Evolutionary conservation across 1,140 invertebrate species (phyloP), one percentile per base, ranked within the genome.

Genomic region (Galendromus occidentalis): DNA sequence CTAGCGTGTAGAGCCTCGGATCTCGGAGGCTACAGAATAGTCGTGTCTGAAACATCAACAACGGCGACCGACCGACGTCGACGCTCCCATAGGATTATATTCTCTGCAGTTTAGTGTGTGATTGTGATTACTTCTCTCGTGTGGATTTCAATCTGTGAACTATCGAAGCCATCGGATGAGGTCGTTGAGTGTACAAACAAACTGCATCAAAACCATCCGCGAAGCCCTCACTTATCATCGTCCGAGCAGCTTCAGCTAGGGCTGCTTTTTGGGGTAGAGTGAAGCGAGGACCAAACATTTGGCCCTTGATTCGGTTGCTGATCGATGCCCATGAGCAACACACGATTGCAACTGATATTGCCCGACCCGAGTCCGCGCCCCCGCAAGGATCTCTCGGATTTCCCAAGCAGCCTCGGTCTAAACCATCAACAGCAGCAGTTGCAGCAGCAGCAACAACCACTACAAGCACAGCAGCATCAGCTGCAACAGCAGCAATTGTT

Each of bases 381-480:
- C 22, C 51, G 51, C 14, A 59, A 59, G 51, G 51, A 59, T 59
- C 51, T 25, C 51, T 59, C 51, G 20, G 51, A 59, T 33, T 59
- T 59, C 33, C 51, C 51, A 5, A 59, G 51, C 20, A 59, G 51
- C 9, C 51, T 59, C 20, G 33, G 51, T 33, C 51, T 59, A 2
- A 25, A 59, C 14, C 25, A 59, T 29, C 51, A 25, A 9, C 25
- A 18, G 51, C 22, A 29, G 51, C 25, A 29, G 33, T 22, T 29
- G 25, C 66, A 64, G 67, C 67, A 68, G 59, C 51, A 59, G 51
- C 25, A 59, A 22, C 51, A 25, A 2, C 25, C n/a, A 22, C 22
- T 59, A 14, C n/a, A 29, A 59, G n/a, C n/a, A 59, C 66, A 59
- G 67, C 67, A 68, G 59, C 71, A 65, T 12, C 64, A 63, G 42